These are phyloP conservation scores for Picathartes gymnocephalus DNA, from an alignment of 2,113 vertebrate genomes.

Conservation along the genomic window DNA sequence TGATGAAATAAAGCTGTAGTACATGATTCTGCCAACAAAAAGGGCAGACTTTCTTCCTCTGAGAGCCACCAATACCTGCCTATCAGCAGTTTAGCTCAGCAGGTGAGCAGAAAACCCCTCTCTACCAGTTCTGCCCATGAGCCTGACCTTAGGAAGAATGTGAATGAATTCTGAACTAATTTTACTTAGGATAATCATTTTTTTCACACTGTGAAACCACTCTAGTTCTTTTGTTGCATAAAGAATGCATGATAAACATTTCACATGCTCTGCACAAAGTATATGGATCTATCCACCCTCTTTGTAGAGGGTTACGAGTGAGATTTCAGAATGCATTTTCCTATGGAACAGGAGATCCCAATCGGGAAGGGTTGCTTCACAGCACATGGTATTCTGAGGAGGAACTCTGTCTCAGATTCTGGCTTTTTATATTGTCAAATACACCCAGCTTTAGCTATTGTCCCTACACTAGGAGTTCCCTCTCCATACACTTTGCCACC, in stretches of 20 bases:
- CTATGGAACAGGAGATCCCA: neutral
- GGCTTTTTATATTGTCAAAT: too few relatives aligned
- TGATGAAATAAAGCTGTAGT: neutral
- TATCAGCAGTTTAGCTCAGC: neutral
- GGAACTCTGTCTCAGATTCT: neutral
- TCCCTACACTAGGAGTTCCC: neutral
- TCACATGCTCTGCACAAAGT: neutral
- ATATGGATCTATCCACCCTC: neutral
- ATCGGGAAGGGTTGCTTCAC: neutral
- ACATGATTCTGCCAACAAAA: too few relatives aligned
- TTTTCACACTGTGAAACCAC: neutral
- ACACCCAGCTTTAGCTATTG: too few relatives aligned
- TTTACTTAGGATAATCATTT: neutral
- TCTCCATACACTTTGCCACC: neutral
- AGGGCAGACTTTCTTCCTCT: neutral
- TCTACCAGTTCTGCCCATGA: neutral
- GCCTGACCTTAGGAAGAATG: neutral
- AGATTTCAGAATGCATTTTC: neutral
- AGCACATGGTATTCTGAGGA: neutral
- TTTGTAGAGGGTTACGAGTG: neutral
- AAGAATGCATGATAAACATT: neutral
- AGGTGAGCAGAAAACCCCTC: neutral
- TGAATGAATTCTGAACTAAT: neutral
- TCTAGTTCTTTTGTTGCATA: neutral
- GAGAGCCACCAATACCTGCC: neutral